These are phyloP conservation scores for Xiphophorus birchmanni DNA, from an alignment of 2,797 vertebrate species.

Conservation along the genomic window DNA sequence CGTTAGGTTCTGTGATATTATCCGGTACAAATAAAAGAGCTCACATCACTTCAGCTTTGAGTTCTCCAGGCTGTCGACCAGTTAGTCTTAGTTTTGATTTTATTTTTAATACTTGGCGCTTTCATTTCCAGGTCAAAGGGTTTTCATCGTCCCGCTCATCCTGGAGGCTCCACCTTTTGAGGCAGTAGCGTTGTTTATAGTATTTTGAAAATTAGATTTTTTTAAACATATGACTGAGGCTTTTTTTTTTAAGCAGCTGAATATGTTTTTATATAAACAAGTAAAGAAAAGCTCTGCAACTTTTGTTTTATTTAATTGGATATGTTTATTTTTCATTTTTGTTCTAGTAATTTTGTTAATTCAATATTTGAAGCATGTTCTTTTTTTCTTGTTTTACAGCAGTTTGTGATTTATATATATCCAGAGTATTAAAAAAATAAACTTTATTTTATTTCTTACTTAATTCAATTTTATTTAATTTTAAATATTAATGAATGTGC, in stretches of 20 bases:
- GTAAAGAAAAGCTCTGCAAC: background rate
- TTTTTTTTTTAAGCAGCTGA: background rate
- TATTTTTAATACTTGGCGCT: background rate
- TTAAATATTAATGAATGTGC: background rate
- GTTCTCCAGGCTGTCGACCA: background rate
- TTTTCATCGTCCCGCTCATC: background rate
- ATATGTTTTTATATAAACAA: background rate
- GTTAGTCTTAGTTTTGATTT: background rate
- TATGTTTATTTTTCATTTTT: background rate
- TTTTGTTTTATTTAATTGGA: background rate
- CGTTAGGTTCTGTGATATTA: background rate
- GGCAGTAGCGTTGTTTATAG: background rate
- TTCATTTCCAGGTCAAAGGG: background rate
- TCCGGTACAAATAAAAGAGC: background rate
- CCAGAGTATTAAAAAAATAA: background rate
- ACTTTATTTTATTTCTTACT: background rate
- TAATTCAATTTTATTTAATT: background rate
- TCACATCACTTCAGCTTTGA: background rate
- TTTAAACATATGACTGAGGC: background rate
- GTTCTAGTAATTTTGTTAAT: background rate
- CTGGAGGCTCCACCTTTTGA: background rate
- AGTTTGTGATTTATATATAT: background rate
- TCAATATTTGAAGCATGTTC: background rate
- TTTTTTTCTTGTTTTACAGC: background rate
- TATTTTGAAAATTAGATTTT: background rate